Conservation (phyloP, 2,113 vertebrate species). For the Indicator indicator region DNA sequence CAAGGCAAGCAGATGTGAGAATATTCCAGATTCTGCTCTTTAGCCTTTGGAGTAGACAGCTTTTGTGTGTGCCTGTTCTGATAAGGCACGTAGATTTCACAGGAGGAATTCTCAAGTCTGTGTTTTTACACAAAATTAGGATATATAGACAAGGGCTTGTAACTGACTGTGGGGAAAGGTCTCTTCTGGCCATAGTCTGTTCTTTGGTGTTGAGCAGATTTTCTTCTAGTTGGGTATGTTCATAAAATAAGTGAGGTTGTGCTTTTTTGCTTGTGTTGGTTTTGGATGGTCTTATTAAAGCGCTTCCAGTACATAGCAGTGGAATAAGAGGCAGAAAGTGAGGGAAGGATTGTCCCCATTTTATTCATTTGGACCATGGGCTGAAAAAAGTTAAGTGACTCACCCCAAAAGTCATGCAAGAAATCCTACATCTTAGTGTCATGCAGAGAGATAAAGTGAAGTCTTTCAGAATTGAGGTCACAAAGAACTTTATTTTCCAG, state of each 20-base stretch:
- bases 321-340: not conserved
- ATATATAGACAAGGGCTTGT: not conserved
- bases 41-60: not conserved
- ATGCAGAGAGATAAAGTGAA: not conserved
- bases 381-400: not conserved
- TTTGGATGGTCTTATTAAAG: not conserved
- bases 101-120: not conserved
- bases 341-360: not conserved
- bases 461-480: not conserved
- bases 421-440: not conserved
- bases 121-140: not conserved
- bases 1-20: not conserved
- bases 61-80: not conserved
- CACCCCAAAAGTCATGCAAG: not conserved
- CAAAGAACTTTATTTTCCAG: not conserved
- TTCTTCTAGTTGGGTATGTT: not conserved
- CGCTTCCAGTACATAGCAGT: not conserved
- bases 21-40: not conserved
- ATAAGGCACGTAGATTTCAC: not conserved
- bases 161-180: not conserved
- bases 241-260: not conserved
- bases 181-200: rapidly evolving
- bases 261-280: not conserved
- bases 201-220: not conserved
- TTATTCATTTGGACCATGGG: not conserved